These are phyloP conservation scores for Pelecanus crispus DNA, from an alignment of 2,113 vertebrate genomes.

Conservation along the genomic window DNA sequence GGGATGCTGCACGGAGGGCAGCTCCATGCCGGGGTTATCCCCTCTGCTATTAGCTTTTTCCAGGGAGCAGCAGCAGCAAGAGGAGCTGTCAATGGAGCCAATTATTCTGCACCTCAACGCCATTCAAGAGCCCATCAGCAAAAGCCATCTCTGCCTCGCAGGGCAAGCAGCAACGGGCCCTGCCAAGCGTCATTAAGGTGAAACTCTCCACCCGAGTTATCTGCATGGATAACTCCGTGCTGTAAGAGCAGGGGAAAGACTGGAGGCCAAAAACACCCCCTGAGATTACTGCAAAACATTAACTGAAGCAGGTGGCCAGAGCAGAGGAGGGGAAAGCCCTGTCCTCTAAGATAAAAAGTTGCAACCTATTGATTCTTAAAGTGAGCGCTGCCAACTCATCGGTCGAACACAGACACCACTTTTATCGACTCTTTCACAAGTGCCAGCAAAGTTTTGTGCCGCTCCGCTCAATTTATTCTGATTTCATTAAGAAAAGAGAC, in stretches of 20 bases:
- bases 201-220: not conserved
- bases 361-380: not conserved
- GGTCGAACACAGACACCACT: not conserved
- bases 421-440: not conserved
- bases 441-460: not conserved
- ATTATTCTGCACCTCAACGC: not conserved
- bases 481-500: slow-evolving; percentile 14
- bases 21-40: not conserved
- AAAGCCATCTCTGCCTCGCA: not conserved
- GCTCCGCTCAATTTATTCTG: not conserved
- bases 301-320: not conserved
- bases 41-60: too few relatives aligned
- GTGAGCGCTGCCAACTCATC: not conserved
- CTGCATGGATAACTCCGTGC: not conserved
- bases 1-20: not conserved
- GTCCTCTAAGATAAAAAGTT: not conserved
- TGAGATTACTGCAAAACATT: not conserved
- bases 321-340: not conserved
- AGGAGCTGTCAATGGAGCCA: not conserved
- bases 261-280: not conserved
- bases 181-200: not conserved
- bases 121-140: not conserved
- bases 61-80: not conserved
- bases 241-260: not conserved
- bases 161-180: not conserved